These are phyloP conservation scores for Etheostoma nigrum DNA, from an alignment of 2,797 vertebrate genomes.

Conservation along the genomic window DNA sequence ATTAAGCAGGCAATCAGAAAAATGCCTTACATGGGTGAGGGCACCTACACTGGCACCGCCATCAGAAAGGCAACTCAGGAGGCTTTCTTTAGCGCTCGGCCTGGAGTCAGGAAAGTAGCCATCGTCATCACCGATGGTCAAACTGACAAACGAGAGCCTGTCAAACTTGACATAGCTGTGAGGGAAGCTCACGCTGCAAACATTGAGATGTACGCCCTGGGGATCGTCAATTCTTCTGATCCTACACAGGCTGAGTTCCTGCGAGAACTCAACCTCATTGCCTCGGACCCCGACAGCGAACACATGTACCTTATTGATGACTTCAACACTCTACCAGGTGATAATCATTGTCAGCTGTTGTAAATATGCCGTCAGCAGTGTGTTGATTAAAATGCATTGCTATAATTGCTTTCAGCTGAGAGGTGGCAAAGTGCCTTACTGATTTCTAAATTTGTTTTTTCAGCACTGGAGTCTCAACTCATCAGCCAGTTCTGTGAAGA, in stretches of 20 bases:
- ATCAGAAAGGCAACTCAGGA: conserved; percentile 93
- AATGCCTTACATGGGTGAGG: conserved; percentile 93
- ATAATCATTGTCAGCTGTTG: conserved; percentile 26
- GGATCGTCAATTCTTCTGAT: conserved; percentile 91
- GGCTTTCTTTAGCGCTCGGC: conserved; percentile 89
- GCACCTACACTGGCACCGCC: conserved; percentile 92
- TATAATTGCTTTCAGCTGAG: not conserved
- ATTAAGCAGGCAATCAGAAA: conserved; percentile 91
- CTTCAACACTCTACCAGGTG: conserved; percentile 93
- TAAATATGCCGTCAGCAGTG: not conserved
- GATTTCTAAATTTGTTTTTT: conserved; percentile 24
- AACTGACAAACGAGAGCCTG: conserved; percentile 90
- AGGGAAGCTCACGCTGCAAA: conserved; percentile 92
- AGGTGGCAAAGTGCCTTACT: not conserved
- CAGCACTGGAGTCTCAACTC: conserved; percentile 91
- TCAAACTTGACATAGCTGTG: conserved; percentile 90
- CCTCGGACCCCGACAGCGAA: conserved; percentile 92
- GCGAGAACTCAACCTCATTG: conserved; percentile 91
- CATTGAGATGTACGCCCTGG: conserved; percentile 94
- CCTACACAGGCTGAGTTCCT: conserved; percentile 90
- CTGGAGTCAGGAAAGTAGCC: conserved; percentile 91
- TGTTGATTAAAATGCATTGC: not conserved
- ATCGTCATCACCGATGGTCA: conserved; percentile 94
- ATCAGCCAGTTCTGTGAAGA: conserved; percentile 95
- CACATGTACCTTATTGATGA: conserved; percentile 95